A percentile compares a stretch with the other conserved stretches of the same genome.
phyloP scores from a whole-genome alignment of 2,888 invertebrate genomes.

The Empis stercorea region DNA sequence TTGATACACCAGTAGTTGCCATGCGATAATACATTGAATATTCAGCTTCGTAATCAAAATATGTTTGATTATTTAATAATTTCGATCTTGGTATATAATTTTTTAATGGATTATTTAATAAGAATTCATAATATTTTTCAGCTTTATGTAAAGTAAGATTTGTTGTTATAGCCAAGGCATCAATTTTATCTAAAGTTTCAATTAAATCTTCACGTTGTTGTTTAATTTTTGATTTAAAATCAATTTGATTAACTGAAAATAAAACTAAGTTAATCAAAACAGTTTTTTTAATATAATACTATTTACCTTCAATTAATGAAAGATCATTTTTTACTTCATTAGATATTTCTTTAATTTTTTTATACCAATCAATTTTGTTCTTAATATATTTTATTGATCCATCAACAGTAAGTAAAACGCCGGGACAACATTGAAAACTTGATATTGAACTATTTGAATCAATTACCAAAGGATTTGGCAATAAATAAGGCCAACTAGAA shows the following conservation, averaged over 20 bases:
- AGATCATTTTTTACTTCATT: constrained; percentile 29
- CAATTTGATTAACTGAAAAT: constrained; percentile 25
- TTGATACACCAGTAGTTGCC: constrained; percentile 14
- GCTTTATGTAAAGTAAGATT: constrained; percentile 22
- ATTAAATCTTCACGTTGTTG: constrained; percentile 27
- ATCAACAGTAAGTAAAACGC: constrained; percentile 27
- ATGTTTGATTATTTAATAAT: constrained; percentile 26
- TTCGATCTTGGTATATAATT: constrained; percentile 27
- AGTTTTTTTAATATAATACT: background rate
- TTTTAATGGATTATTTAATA: constrained; percentile 27
- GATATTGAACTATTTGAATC: constrained; percentile 27
- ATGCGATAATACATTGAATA: constrained; percentile 37
- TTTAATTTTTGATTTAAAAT: constrained; percentile 20
- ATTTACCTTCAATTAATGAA: constrained; percentile 27
- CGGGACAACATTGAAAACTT: constrained; percentile 29
- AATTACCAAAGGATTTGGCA: constrained; percentile 30
- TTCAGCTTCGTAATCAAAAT: constrained; percentile 29
- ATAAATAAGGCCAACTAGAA: constrained; percentile 23
- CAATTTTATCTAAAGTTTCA: constrained; percentile 28
- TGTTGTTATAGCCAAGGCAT: constrained; percentile 21
- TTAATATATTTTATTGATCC: constrained; percentile 31
- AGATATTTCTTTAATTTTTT: constrained; percentile 25
- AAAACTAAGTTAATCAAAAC: background rate
- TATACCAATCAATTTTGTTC: constrained; percentile 29
- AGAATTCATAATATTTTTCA: constrained; percentile 24